Evolutionary conservation across 2,113 vertebrate genomes (phyloP).

Genomic region (Notothenia rossii): DNA sequence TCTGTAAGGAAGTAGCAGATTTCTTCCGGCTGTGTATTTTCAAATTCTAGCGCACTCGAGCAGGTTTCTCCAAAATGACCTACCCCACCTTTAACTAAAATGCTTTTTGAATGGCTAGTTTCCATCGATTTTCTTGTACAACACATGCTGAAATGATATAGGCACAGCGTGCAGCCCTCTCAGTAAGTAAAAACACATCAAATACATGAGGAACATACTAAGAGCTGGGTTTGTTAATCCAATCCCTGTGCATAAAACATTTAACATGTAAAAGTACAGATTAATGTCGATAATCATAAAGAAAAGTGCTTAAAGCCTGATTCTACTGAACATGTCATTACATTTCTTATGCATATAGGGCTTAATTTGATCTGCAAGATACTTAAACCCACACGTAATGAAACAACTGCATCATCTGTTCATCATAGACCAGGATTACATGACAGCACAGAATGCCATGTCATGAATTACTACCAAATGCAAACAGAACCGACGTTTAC

Average conservation of each 20-base stretch:
- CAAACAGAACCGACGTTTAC: neutral
- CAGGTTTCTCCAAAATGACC: too few species aligned
- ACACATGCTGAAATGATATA: too few species aligned
- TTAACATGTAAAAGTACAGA: neutral
- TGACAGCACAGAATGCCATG: neutral
- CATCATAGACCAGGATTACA: conserved; percentile 21
- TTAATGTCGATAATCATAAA: neutral
- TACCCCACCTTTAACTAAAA: too few species aligned
- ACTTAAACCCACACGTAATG: neutral
- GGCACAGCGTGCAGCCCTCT: neutral
- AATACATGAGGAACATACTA: neutral
- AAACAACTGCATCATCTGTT: conserved; percentile 27
- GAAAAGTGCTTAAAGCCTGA: conserved; percentile 1
- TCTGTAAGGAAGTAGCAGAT: too few species aligned
- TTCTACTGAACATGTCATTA: neutral
- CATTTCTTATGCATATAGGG: neutral
- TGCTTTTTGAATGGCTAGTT: too few species aligned
- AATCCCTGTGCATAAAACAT: neutral
- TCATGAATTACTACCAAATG: neutral
- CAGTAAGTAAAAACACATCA: neutral
- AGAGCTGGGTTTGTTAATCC: neutral
- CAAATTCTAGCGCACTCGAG: too few species aligned
- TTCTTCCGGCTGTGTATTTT: too few species aligned
- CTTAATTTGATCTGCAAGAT: neutral
- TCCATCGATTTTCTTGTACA: neutral